Evolutionary conservation across 1,140 invertebrate genomes (phyloP).

Genomic region (Maconellicoccus hirsutus): DNA sequence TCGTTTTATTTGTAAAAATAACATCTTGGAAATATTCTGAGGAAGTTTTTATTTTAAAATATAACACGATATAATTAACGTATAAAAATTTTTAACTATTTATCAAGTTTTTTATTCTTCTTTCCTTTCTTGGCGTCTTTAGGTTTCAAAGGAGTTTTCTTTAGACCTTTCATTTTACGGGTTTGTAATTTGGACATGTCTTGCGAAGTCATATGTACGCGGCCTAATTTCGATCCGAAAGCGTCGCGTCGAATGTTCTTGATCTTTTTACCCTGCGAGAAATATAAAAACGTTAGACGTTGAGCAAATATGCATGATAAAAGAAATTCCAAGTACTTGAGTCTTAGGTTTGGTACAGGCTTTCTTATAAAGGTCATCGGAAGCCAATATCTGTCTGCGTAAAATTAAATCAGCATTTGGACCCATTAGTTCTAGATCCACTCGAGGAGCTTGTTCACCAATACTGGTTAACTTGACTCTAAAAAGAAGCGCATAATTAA

Average conservation of each 20-base stretch:
- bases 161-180: conserved; percentile 86
- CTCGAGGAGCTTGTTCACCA: conserved; percentile 67
- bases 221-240: conserved; percentile 79
- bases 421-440: conserved; percentile 89
- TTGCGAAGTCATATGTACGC: conserved; percentile 86
- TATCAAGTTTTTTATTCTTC: neutral
- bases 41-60: no score
- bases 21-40: no score
- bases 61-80: no score
- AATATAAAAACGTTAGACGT: conserved; percentile 22
- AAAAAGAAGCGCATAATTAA: conserved; percentile 24
- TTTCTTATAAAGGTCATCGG: conserved; percentile 79
- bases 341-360: conserved; percentile 74
- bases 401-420: conserved; percentile 81
- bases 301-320: neutral
- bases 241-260: conserved; percentile 83
- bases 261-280: conserved; percentile 56
- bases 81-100: neutral
- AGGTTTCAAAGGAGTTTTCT: conserved; percentile 47
- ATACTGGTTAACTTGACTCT: conserved; percentile 86
- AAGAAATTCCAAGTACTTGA: conserved; percentile 28
- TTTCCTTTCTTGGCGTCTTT: conserved; percentile 44
- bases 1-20: no score
- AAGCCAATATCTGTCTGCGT: conserved; percentile 74
- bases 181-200: conserved; percentile 77